Base-by-base conservation (phyloP, 2,797 vertebrate species). In the Myotis findleyi region DNA sequence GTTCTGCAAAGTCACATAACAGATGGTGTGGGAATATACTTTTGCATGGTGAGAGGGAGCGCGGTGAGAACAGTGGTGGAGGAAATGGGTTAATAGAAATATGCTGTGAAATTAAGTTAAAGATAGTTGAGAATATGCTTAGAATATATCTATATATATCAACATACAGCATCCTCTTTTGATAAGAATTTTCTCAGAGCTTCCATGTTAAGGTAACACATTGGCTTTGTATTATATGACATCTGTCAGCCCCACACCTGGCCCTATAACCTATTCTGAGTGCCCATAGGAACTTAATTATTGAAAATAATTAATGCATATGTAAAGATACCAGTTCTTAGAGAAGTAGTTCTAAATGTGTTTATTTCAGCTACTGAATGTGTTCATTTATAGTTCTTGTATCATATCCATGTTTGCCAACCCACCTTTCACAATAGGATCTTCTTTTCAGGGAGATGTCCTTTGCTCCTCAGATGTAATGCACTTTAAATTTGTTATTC, bases 371-470 rank as follows among this genome's bases (percentile, higher is more conserved):
- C 44, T 90, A 21, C 16, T 72, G 53, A 93, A 27, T 30, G 4
- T 88, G 62, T 68, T 93, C 59, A 27, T 90, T 96, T 76, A 72
- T 80, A 57, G 51, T 79, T 93, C 36, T 88, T 57, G 14, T 72
- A 59, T 95, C 55, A 91, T 95, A 64, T 36, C 30, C n/a, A 62
- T 92, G 95, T 94, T 83, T 95, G 47, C 86, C 82, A 84, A 49
- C 23, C 96, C 66, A 91, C 55, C 76, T 96, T 96, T 97, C 53
- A 92, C 75, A 91, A 79, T 55, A 94, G 86, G 96, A 89, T 96
- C 76, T 97, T 96, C 93, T 97, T 97, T 97, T 89, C 96, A 97
- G 97, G 96, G 89, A 94, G 94, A 95, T 96, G 95, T 95, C 96
- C 91, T 96, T 97, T 95, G 96, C 95, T 95, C 89, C 96, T 94